Base-by-base conservation (phyloP, 2,888 invertebrate species). In the Congeria kusceri region DNA sequence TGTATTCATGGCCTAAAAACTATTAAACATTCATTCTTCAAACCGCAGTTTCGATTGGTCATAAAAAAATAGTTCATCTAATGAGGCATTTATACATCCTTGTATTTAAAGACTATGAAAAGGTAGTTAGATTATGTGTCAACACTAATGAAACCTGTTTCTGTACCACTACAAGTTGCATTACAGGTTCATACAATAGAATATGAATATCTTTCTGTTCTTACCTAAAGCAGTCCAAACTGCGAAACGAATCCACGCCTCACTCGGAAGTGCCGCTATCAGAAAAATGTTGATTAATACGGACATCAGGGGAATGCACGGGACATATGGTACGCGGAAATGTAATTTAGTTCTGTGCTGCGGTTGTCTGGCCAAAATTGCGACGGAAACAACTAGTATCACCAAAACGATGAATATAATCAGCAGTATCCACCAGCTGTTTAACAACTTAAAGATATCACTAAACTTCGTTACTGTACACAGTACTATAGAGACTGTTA, bases 241-340 rank as follows among this genome's bases (percentile, higher is more conserved):
- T 3, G 88, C 76, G 58, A 92, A 92, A 28, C 92, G 85, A 5
- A 90, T 64, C 92, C 92, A 92, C 23, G 91, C 90, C 23, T 84
- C 65, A 23, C 80, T 64, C 1, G 91, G 87, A 44, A 92, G 80
- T 11, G 91, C 86, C 7, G 90, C 80, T 74, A 92, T 79, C 58
- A 92, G 85, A 56, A 89, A 86, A 44, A 89, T 86, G 66, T 90
- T 90, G 44, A 91, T 71, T 53, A 90, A 71, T n/a, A 91, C 77
- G 11, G 88, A 88, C 23, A 87, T 64, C 20, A 92, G 74, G 4
- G 92, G 92, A 49, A 92, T 86, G 44, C 91, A 83, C 1, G 92
- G 92, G 29, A 92, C 90, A 64, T 92, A 90, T 0, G 92, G 92
- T 11, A 90, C 87, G 67, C 83, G 84, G 83, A 91, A 92, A 66